phyloP scores from a whole-genome alignment of 2,888 invertebrate species.

The Abrostola triplasia region DNA sequence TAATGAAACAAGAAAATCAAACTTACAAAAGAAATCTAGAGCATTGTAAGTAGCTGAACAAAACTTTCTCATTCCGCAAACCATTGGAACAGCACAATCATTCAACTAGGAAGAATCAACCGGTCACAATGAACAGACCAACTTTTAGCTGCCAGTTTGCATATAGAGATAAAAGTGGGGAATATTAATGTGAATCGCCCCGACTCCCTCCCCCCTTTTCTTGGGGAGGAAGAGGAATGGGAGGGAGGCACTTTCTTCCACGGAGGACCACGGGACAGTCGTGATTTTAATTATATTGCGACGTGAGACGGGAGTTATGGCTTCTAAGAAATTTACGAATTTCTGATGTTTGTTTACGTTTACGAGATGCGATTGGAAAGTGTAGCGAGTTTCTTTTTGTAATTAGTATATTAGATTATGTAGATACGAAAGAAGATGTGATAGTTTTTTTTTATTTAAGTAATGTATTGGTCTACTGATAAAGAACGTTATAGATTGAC shows the following conservation, averaged over 20 bases:
- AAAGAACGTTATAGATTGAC: too few species aligned
- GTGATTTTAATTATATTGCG: constrained; percentile 88
- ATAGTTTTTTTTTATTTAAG: neutral
- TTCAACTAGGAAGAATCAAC: constrained; percentile 85
- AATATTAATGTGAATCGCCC: constrained; percentile 87
- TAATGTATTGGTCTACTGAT: too few species aligned
- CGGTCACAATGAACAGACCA: constrained; percentile 86
- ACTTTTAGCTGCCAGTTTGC: constrained; percentile 87
- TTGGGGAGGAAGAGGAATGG: constrained; percentile 55
- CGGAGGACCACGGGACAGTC: constrained; percentile 86
- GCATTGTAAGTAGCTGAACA: constrained; percentile 69
- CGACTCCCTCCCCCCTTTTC: constrained; percentile 59
- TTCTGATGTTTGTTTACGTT: constrained; percentile 55
- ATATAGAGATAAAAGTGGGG: constrained; percentile 89
- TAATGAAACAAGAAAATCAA: constrained; percentile 66
- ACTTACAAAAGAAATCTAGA: constrained; percentile 73
- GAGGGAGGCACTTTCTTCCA: constrained; percentile 78
- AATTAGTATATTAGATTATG: constrained; percentile 32
- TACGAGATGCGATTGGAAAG: constrained; percentile 48
- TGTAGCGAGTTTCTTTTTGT: constrained; percentile 37
- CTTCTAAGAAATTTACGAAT: constrained; percentile 71
- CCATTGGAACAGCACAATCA: constrained; percentile 87
- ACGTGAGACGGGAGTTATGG: constrained; percentile 84
- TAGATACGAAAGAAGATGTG: constrained; percentile 9
- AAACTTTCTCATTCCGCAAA: constrained; percentile 76